These are phyloP conservation scores for Notothenia coriiceps DNA, from an alignment of 2,113 vertebrate species.

Conservation along the genomic window DNA sequence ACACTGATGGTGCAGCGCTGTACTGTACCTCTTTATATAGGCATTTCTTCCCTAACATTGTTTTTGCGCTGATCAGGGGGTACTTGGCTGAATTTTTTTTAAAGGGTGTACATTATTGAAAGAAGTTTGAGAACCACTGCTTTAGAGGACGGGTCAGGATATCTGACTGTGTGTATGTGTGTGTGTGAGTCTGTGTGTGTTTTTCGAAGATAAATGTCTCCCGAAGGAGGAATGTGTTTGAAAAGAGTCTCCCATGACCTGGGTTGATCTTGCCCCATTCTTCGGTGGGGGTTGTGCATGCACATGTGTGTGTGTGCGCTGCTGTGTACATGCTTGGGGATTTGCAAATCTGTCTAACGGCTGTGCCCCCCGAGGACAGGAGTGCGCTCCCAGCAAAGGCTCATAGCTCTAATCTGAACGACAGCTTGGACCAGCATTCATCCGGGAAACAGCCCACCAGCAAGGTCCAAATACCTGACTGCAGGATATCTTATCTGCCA, in stretches of 20 bases:
- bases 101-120: too few species aligned
- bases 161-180: conserved; percentile 13
- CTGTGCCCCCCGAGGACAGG: conserved; percentile 26
- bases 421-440: conserved; percentile 58
- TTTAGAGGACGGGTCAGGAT: conserved; percentile 4
- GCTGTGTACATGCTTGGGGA: conserved; percentile 27
- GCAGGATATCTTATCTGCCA: conserved; percentile 42
- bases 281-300: conserved; percentile 34
- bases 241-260: conserved; percentile 70
- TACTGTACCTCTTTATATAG: too few species aligned
- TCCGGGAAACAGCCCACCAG: conserved; percentile 53
- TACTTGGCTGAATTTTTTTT: too few species aligned
- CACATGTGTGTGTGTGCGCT: neutral
- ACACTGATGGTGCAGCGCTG: too few species aligned
- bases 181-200: conserved; percentile 6
- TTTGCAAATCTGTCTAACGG: conserved; percentile 56
- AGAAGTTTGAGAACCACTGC: neutral
- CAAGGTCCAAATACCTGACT: conserved; percentile 59
- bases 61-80: too few species aligned
- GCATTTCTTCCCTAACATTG: too few species aligned
- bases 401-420: conserved; percentile 59
- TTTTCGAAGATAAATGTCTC: conserved; percentile 44
- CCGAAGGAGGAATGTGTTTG: conserved; percentile 62
- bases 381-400: conserved; percentile 38
- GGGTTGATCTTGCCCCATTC: conserved; percentile 63